Base-by-base conservation (phyloP, 2,888 invertebrate genomes). In the Erebia epiphron region DNA sequence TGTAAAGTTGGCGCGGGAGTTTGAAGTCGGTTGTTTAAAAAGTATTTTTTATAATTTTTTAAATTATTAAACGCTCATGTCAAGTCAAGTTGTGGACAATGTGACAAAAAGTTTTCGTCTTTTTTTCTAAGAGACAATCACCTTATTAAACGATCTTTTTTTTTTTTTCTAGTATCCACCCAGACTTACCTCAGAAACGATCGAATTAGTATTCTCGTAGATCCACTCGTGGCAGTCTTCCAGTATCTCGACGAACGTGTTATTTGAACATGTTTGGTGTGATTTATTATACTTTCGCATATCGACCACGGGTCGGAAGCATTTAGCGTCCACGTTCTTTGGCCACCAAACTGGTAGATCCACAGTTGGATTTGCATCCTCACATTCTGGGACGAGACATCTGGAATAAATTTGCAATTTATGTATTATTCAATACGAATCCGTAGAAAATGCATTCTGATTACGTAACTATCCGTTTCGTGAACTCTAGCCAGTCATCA, bases 301-400 rank as follows among this genome's bases (percentile, higher is more conserved):
- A 67, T 84, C 80, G 3, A 88, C 58, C 16, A 85, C 76, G 1
- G 90, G 90, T 64, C 79, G 83, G 18, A 80, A 78, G 70, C 90
- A 91, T 75, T 84, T 86, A 0, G 81, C 49, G 60, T 90, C 83
- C 1, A 83, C 77, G 13, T 81, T 78, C 60, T 81, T 73, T 0
- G 90, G 89, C 90, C 90, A 91, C 89, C 90, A 91, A 2, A 68
- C 63, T 2, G 90, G 90, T 26, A 74, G 78, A 10, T 80, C 78
- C 1, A 82, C 76, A 3, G 75, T 78, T 3, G 82, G 75, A 52
- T 80, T 79, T 10, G 46, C 67, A 41, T 67, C 77, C 71, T 90
- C 90, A 75, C 90, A 90, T 79, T 87, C 86, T 35, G 89, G 86
- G 4, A 90, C 82, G 10, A 80, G 79, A 73, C 91, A 90, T 79